Base-by-base conservation (phyloP, 2,113 vertebrate species). In the Lophochroa leadbeateri region DNA sequence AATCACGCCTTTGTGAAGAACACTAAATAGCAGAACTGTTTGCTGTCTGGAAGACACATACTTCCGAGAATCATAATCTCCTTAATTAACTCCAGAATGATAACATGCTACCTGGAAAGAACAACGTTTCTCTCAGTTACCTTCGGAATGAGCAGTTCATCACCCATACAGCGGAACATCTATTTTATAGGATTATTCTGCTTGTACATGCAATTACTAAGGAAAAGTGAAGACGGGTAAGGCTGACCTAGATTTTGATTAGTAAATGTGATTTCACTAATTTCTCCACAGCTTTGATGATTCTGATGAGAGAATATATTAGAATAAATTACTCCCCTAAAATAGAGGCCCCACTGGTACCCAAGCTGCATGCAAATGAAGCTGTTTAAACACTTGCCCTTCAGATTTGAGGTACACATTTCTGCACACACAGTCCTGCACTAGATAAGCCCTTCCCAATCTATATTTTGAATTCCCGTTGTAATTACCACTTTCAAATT, bases 231-330 rank as follows among this genome's bases (percentile, higher is more conserved):
- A 95, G 93, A 92, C 0, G 7, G 57, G 60, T 85, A 65, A 69
- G 88, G 82, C 79, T 97, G 96, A 97, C 95, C 96, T 96, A 97
- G 85, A 96, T 97, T 96, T 91, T 92, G 93, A 93, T 86, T 94
- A 72, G 85, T 57, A 83, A 86, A 96, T 86, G 91, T 85, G 92
- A 93, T 94, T 95, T 95, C 76, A 77, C 78, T 94, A 91, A 97
- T 96, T 95, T 96, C 81, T 60, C 64, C 43, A 61, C 76, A 93
- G 87, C 92, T 96, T 97, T 96, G 92, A 96, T 94, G 94, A 96
- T 74, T 21, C 84, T 94, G 57, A 84, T 84, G 88, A 63, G 95
- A 67, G 88, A 79, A 91, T 94, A 65, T 71, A 92, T 84, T 79
- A 91, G 88, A 94, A 96, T 96, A 95, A 96, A 97, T 95, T 89